A percentile compares a stretch with the other conserved stretches of the same genome.
Evolutionary conservation across 2,797 vertebrate genomes (phyloP).

Genomic region (Apogon hyalosoma): DNA sequence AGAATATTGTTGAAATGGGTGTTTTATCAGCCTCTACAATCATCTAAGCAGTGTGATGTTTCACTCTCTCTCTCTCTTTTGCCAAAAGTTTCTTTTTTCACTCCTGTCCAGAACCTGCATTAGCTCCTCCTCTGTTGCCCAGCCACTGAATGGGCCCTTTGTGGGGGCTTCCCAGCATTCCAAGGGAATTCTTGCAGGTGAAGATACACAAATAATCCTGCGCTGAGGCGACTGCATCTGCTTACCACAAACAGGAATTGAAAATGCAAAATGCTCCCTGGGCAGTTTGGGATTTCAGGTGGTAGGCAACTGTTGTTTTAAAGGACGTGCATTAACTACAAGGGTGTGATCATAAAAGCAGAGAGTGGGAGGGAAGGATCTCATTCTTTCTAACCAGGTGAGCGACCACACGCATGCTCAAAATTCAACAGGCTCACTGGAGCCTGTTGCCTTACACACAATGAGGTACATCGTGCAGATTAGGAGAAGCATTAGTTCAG

Average conservation of each 20-base stretch:
- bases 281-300: neutral
- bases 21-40: slow-evolving; percentile 24
- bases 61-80: slow-evolving; percentile 22
- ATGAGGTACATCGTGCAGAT: slow-evolving; percentile 22
- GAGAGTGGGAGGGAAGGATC: slow-evolving; percentile 61
- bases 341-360: slow-evolving; percentile 53
- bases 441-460: slow-evolving; percentile 19
- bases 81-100: slow-evolving; percentile 36
- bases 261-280: slow-evolving; percentile 30
- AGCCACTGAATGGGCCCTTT: slow-evolving; percentile 77
- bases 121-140: slow-evolving; percentile 62
- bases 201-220: slow-evolving; percentile 55
- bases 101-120: slow-evolving; percentile 31
- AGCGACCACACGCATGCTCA: slow-evolving; percentile 47
- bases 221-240: slow-evolving; percentile 29
- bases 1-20: slow-evolving; percentile 17
- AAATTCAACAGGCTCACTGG: slow-evolving; percentile 33
- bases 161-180: slow-evolving; percentile 75
- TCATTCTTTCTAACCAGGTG: slow-evolving; percentile 66
- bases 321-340: slow-evolving; percentile 23
- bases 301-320: slow-evolving; percentile 12
- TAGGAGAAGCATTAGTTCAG: slow-evolving; percentile 15
- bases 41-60: slow-evolving; percentile 35
- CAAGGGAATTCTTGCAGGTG: slow-evolving; percentile 75
- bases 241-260: slow-evolving; percentile 12